phyloP scores from a whole-genome alignment of 2,888 invertebrate species.

The Drosophila aldrichi region DNA sequence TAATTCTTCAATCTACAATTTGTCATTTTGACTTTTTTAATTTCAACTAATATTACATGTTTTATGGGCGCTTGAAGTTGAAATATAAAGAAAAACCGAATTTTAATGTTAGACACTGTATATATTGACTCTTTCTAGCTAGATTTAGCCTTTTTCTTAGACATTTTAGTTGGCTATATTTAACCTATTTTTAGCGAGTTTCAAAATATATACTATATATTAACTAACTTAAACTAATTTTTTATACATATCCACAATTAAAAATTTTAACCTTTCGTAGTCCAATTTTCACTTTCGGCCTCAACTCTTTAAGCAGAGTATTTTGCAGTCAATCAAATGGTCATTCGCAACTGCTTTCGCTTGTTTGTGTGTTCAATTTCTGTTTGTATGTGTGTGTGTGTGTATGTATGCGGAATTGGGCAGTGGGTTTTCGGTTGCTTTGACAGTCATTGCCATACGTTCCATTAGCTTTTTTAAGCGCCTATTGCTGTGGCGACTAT shows the following conservation, averaged over 20 bases:
- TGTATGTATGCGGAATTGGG: slow-evolving; percentile 1
- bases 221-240: background rate
- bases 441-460: slow-evolving; percentile 65
- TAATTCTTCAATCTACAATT: too few species aligned
- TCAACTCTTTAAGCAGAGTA: background rate
- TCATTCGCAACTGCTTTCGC: slow-evolving; percentile 2
- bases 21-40: too few species aligned
- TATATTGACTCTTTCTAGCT: too few species aligned
- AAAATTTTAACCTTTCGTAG: background rate
- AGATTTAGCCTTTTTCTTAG: background rate
- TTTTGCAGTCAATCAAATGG: background rate
- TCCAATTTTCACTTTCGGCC: background rate
- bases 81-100: too few species aligned
- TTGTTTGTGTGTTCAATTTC: slow-evolving; percentile 12
- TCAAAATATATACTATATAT: background rate
- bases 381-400: slow-evolving; percentile 5
- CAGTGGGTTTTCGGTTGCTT: slow-evolving; percentile 25
- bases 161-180: background rate
- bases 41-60: too few species aligned
- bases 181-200: background rate
- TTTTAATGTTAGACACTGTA: too few species aligned
- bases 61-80: too few species aligned
- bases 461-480: slow-evolving; percentile 75
- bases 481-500: slow-evolving; percentile 48
- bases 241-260: background rate